Base-by-base conservation (phyloP, 2,113 vertebrate species). In the Pterophyllum scalare region DNA sequence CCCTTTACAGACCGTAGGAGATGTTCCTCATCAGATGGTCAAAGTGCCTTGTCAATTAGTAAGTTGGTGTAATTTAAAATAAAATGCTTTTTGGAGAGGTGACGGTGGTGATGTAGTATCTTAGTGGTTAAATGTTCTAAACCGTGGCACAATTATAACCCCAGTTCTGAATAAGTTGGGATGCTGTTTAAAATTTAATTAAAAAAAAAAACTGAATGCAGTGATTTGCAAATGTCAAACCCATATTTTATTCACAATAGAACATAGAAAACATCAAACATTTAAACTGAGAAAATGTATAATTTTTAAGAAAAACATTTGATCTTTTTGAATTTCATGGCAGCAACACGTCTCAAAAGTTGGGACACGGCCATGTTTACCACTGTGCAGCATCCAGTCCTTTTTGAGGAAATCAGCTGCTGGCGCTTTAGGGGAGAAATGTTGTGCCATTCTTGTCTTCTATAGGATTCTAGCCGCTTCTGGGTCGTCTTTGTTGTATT, bases 21-120 rank as follows among this genome's bases (percentile, higher is more conserved):
- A 84, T 95, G 94, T 72, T 97, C 98, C 82, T 94, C 94, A 59
- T 87, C 95, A 72, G 97, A 96, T 83, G 84, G 96, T 92, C 94
- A 96, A 90, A 96, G 97, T 97, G 96, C 96, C 95, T 96, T 96
- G 91, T 96, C 96, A 75, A 95, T 95, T 94, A 96, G 98, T 97
- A 92, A 97, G 97, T 97, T 11, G 3, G 24, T 46, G 10, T 22
- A 26, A 46, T 26, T 49, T 28, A 80, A 70, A 40, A 28, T 59
- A 38, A 17, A 17, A 46, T 70, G 43, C 17, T 22, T 17, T 52
- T 19, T 31, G 46, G 43, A 72, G 26, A 52, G 65, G 17, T 24
- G 2, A 26, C 11, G 20, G 49, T 6, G 46, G 12, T 70, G 24
- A 49, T 15, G 0, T 70, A 12, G 64, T 40, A 10, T 28, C 24